Base-by-base conservation (phyloP, 2,888 invertebrate genomes). In the Andrena praecox region DNA sequence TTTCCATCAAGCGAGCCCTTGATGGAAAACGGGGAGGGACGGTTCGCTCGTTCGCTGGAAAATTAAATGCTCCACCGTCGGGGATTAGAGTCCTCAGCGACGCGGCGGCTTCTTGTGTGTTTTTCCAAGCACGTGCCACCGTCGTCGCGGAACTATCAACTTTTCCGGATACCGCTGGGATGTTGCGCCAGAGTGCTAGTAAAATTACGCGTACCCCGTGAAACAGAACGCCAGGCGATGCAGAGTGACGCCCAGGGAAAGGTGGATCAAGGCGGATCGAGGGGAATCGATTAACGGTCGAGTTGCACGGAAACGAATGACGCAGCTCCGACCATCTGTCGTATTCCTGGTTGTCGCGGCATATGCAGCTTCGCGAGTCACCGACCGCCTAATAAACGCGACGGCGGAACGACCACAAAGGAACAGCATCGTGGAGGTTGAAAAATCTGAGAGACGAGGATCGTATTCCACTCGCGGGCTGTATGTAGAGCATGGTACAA, bases 41-140 rank as follows among this genome's bases (percentile, higher is more conserved):
- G 24, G 56, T 2, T 2, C 56, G 66, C 48, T 63, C 71, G 80
- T 66, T 73, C 72, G 64, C 56, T 56, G 81, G 81, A 73, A 81
- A 83, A 81, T 83, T 71, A 77, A 83, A 83, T 77, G 77, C 64
- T 48, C 70, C 63, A n/a, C 70, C 66, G 69, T 24, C 35, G 42
- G 56, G 27, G 60, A 66, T 73, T 67, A 63, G 69, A 50, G 60
- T 69, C n/a, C 54, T 27, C 52, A 12, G 33, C 24, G 31, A 63
- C 20, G 62, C 16, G 27, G 12, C 20, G 60, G 27, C 56, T 20
- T 27, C 56, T 56, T 56, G 56, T 10, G 56, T 56, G 20, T 56
- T 56, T 24, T 56, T 56, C 42, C 42, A 42, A 42, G 42, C 42
- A 42, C 12, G 16, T 16, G 16, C 42, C 16, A 16, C 12, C 42